Evolutionary conservation across 1,140 invertebrate genomes (phyloP), one percentile per base, ranked within the genome.

Genomic region (Bombus superbus): DNA sequence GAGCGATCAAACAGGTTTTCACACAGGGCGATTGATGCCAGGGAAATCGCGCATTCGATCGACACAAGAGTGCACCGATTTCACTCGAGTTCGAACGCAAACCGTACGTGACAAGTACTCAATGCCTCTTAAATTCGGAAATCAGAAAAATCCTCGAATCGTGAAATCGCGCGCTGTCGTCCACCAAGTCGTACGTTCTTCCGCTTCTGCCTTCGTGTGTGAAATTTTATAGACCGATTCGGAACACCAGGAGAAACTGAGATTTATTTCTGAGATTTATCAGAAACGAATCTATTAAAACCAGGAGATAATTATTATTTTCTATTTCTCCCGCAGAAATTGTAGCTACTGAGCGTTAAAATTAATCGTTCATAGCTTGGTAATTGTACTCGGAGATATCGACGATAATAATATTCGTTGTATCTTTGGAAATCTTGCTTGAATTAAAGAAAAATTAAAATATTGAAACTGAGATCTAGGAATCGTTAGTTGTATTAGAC

Each of bases 91-190:
- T 35, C 11, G 44, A 57, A 28, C 44, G 32, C 66, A 81, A 81
- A 81, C 66, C 44, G 66, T 47, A 68, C 78, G 62, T 71, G 78
- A 81, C 78, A 38, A 81, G 32, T 80, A 25, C 32, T 69, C 66
- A 10, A 28, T 38, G 11, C 44, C 64, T 42, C 44, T 71, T 81
- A 81, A 81, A 81, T 71, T 81, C 47, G 66, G 28, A n/a, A 35
- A 57, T 71, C 78, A 69, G 44, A 40, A 53, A 53, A 69, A 79
- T 79, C 42, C 25, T 38, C 64, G 64, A 10, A 13, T 22, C 15
- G 44, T 38, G 10, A 68, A 47, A 81, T 71, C 35, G 1, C 40
- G 15, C 38, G 15, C 15, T 35, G 11, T 47, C 35, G 44, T 28
- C 44, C 78, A n/a, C 13, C 38, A 28, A 69, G 35, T 80, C 35